Base-by-base conservation (phyloP, 2,888 invertebrate genomes). In the Megaustenia siamemsis region DNA sequence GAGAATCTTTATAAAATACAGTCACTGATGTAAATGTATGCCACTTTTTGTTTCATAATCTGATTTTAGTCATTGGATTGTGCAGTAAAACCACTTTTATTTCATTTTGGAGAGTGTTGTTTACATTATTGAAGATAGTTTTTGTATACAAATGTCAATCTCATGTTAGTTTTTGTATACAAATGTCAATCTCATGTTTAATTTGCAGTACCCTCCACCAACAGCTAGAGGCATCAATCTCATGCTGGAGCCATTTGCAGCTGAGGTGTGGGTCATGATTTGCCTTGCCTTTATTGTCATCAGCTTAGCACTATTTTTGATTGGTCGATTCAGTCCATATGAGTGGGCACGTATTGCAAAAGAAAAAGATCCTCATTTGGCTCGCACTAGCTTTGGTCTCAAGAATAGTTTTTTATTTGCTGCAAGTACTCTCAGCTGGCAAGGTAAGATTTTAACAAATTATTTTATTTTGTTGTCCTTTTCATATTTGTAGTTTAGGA, bases 351-450 rank as follows among this genome's bases (percentile, higher is more conserved):
- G 86, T 21, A 78, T 86, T 2, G 45, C 73, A 15, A 76, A 77
- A 56, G 88, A 87, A 21, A 86, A 86, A 32, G 88, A 88, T 69
- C 76, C 79, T 5, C 77, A 85, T 45, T 35, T 69, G 21, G 85
- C 85, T 1, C 77, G 87, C 1, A 60, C 86, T 40, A 88, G 86
- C 45, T 89, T 88, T 68, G 87, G 86, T 24, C 77, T 88, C 53
- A 83, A 85, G 28, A 87, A 88, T 71, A 89, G 88, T 73, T 87
- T 89, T 40, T 81, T 87, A 28, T 89, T 87, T 81, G 82, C 83
- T 73, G 76, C 86, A 35, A 88, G 87, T 49, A 87, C 89, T n/a
- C 56, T 88, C 12, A 77, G 79, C 45, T 86, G 86, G 86, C 89
- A 89, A 86, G 88, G 89, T 89, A 73, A 32, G 66, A 28, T 15